Evolutionary conservation across 2,797 vertebrate species (phyloP).

Genomic region (Tokudaia muenninki): DNA sequence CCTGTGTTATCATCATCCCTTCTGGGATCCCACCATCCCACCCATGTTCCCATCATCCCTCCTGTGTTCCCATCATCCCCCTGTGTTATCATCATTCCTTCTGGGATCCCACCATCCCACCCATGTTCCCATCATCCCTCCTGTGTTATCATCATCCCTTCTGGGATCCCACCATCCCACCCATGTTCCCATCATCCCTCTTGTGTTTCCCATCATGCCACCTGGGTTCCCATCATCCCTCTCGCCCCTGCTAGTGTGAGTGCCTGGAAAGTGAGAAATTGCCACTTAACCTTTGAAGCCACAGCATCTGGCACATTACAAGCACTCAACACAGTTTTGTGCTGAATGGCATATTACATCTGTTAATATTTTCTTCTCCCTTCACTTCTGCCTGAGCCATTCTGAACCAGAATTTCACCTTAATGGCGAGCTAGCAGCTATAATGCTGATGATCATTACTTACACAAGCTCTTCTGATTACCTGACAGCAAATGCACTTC

Average conservation of each 20-base stretch:
- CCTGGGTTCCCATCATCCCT: neutral
- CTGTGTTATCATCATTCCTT: neutral
- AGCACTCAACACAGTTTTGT: neutral
- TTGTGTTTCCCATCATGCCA: too few species aligned
- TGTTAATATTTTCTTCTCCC: neutral
- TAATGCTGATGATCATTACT: neutral
- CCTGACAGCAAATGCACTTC: neutral
- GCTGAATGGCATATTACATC: neutral
- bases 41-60: too few species aligned
- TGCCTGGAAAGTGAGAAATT: neutral
- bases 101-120: too few species aligned
- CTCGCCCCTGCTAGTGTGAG: fast-evolving
- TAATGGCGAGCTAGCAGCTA: neutral
- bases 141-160: too few species aligned
- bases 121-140: neutral
- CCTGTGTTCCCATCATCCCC: too few species aligned
- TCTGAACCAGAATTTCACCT: neutral
- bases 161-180: neutral
- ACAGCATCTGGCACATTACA: neutral
- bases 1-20: too few species aligned
- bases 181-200: too few species aligned
- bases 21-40: neutral
- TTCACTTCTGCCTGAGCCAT: neutral
- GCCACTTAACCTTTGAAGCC: neutral
- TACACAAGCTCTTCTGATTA: neutral